Percentiles rank a stretch among this genome's conserved stretches.
Conservation (phyloP, 2,797 vertebrate genomes). For the Coccyzus lansbergi region DNA sequence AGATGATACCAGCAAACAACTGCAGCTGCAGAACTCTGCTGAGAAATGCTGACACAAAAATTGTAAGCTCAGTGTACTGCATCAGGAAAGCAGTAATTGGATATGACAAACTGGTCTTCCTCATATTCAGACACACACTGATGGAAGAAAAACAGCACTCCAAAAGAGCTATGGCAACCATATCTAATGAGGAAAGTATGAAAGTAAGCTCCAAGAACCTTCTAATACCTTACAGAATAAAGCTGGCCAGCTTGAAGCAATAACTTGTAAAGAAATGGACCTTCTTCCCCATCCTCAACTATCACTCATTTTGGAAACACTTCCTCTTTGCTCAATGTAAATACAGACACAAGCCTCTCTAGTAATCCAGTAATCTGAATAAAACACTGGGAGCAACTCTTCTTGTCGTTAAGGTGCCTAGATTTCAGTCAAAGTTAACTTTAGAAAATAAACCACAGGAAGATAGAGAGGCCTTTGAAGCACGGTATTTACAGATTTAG, state of each 20-base stretch:
- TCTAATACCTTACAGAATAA: neutral
- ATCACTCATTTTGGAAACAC: neutral
- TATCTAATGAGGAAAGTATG: neutral
- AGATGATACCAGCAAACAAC: neutral
- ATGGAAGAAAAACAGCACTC: neutral
- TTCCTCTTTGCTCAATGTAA: neutral
- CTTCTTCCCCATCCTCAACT: neutral
- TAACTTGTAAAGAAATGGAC: neutral
- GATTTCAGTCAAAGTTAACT: neutral
- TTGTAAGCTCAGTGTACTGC: neutral
- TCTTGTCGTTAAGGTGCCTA: neutral
- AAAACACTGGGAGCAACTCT: neutral
- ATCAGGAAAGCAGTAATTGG: neutral
- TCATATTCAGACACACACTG: neutral
- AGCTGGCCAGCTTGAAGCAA: neutral
- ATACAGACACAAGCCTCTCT: neutral
- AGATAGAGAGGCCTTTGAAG: neutral
- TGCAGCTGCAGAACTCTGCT: neutral
- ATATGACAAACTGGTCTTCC: neutral
- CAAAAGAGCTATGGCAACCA: neutral
- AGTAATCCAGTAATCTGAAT: neutral
- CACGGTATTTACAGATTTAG: neutral
- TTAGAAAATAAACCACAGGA: neutral
- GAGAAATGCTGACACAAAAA: neutral
- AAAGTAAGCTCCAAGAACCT: neutral